Percentiles rank a stretch among this genome's conserved stretches.
These are phyloP conservation scores for Flabesymbios commensalis DNA, from an alignment of 2,888 invertebrate species.

Conservation along the genomic window DNA sequence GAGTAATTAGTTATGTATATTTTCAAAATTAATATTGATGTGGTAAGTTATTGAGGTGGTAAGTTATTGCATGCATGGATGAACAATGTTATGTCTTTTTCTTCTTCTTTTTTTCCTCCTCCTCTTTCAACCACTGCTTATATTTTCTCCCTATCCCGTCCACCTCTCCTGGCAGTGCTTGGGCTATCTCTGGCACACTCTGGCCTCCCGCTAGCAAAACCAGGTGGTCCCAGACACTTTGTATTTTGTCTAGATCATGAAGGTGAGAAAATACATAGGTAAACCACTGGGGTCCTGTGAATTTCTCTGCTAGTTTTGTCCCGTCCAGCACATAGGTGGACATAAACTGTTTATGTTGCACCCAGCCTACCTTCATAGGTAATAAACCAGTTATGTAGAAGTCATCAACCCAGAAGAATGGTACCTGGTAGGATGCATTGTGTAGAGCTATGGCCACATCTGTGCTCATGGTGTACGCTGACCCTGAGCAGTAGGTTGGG, in stretches of 20 bases:
- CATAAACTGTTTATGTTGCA: slow-evolving; percentile 51
- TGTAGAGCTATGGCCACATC: slow-evolving; percentile 66
- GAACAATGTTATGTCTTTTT: too few species aligned
- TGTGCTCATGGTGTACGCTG: slow-evolving; percentile 68
- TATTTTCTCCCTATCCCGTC: too few species aligned
- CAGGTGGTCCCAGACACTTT: slow-evolving; percentile 48
- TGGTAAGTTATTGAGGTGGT: too few species aligned
- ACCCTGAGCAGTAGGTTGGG: slow-evolving; percentile 64
- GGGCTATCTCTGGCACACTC: slow-evolving; percentile 19
- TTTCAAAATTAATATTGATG: too few species aligned
- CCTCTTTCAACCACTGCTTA: too few species aligned
- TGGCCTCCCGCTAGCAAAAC: slow-evolving; percentile 22
- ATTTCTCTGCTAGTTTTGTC: slow-evolving; percentile 44
- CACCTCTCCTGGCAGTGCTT: slow-evolving; percentile 25
- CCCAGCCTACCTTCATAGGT: slow-evolving; percentile 40
- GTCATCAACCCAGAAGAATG: slow-evolving; percentile 82
- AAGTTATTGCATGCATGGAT: too few species aligned
- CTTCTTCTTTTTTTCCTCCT: too few species aligned
- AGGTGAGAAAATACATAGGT: slow-evolving; percentile 54
- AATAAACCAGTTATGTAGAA: slow-evolving; percentile 82
- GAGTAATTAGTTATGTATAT: too few species aligned
- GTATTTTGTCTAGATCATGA: slow-evolving; percentile 46
- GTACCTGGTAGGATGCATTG: slow-evolving; percentile 67
- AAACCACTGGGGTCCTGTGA: slow-evolving; percentile 46
- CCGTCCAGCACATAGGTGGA: slow-evolving; percentile 54